Evolutionary conservation across 2,113 vertebrate genomes (phyloP).

Genomic region (Scomber japonicus): DNA sequence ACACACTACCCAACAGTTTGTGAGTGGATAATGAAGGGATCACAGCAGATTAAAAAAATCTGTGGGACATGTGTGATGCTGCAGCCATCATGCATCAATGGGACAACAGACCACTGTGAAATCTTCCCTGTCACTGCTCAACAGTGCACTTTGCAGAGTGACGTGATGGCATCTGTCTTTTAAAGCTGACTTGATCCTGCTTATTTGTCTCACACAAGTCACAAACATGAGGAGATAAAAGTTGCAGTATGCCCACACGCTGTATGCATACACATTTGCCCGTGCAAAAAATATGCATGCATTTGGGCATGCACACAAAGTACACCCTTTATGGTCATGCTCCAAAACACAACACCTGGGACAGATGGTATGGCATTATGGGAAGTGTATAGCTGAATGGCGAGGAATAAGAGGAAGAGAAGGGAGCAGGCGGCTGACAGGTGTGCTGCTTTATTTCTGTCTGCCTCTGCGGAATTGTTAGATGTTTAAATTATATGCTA

Average conservation of each 20-base stretch:
- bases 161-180: slow-evolving; percentile 38
- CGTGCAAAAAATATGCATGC: not conserved
- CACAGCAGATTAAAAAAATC: slow-evolving; percentile 59
- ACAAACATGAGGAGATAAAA: slow-evolving; percentile 32
- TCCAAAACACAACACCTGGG: slow-evolving; percentile 70
- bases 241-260: not conserved
- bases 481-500: slow-evolving; percentile 24
- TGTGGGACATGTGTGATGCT: slow-evolving; percentile 40
- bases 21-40: slow-evolving; percentile 61
- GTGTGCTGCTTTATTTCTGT: slow-evolving; percentile 46
- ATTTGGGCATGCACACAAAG: slow-evolving; percentile 21
- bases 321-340: slow-evolving; percentile 41
- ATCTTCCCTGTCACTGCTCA: slow-evolving; percentile 42
- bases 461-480: slow-evolving; percentile 39
- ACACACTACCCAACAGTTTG: slow-evolving; percentile 29
- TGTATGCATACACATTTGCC: not conserved
- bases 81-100: slow-evolving; percentile 63
- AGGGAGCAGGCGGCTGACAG: slow-evolving; percentile 49
- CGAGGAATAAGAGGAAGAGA: slow-evolving; percentile 15
- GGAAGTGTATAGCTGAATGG: slow-evolving; percentile 56
- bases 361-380: slow-evolving; percentile 68
- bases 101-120: slow-evolving; percentile 46
- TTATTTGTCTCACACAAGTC: slow-evolving; percentile 32
- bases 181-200: slow-evolving; percentile 52
- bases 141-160: slow-evolving; percentile 17